Percentiles rank a stretch among this genome's conserved stretches.
Evolutionary conservation across 2,888 invertebrate genomes (phyloP).

Genomic region (Cryptocephalus primarius): DNA sequence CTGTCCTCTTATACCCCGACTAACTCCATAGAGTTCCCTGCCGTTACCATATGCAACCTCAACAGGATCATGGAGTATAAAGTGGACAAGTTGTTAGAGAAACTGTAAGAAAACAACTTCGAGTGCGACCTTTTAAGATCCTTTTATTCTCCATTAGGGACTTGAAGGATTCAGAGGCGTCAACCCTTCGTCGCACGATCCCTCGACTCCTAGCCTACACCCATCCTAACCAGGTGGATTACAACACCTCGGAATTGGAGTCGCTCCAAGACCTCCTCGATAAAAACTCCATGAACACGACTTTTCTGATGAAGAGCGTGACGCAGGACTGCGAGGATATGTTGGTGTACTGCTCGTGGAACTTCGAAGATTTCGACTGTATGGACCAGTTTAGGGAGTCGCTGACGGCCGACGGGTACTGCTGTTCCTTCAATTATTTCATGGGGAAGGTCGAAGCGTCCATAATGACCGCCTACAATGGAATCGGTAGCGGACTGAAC

Average conservation of each 20-base stretch:
- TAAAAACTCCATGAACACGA: slow-evolving; percentile 17
- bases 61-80: slow-evolving; percentile 21
- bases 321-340: slow-evolving; percentile 28
- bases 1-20: slow-evolving; percentile 26
- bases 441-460: slow-evolving; percentile 2
- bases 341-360: slow-evolving; percentile 30
- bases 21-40: slow-evolving; percentile 29
- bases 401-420: slow-evolving; percentile 26
- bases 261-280: slow-evolving; percentile 22
- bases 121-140: too few relatives aligned
- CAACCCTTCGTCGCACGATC: slow-evolving; percentile 12
- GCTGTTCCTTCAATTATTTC: slow-evolving; percentile 34
- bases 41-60: slow-evolving; percentile 32
- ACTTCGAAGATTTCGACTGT: slow-evolving; percentile 21
- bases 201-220: slow-evolving; percentile 23
- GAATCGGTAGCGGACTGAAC: slow-evolving; percentile 23
- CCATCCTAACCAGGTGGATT: slow-evolving; percentile 8
- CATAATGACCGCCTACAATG: slow-evolving; percentile 18
- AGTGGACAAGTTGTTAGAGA: slow-evolving; percentile 16
- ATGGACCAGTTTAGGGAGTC: slow-evolving; percentile 22
- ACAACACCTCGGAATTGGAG: slow-evolving; percentile 16
- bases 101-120: slow-evolving; percentile 16
- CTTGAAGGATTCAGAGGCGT: slow-evolving; percentile 14
- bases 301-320: slow-evolving; percentile 16
- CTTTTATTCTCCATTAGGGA: slow-evolving; percentile 12